phyloP scores from a whole-genome alignment of 2,888 invertebrate genomes.

The Microchrysa polita region DNA sequence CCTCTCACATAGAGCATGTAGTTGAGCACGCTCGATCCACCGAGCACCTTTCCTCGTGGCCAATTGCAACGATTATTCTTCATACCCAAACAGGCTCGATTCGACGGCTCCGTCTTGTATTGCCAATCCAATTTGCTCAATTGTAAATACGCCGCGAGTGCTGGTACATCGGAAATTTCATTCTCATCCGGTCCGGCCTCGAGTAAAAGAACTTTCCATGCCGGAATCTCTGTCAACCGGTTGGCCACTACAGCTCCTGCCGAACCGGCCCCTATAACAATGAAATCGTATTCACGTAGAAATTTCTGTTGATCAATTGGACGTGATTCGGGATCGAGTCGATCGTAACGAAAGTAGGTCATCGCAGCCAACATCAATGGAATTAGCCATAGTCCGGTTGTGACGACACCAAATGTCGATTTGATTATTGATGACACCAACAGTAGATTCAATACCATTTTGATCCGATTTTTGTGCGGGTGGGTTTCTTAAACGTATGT shows the following conservation, averaged over 20 bases:
- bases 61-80: constrained; percentile 84
- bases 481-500: no score
- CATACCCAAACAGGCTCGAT: constrained; percentile 83
- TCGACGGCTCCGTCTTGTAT: constrained; percentile 87
- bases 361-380: constrained; percentile 84
- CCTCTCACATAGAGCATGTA: constrained; percentile 93
- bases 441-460: constrained; percentile 78
- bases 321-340: constrained; percentile 81
- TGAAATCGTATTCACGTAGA: constrained; percentile 82
- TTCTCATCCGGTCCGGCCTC: constrained; percentile 91
- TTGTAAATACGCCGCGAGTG: constrained; percentile 86
- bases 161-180: constrained; percentile 88
- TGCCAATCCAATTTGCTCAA: constrained; percentile 88
- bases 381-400: constrained; percentile 85
- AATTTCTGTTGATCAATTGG: constrained; percentile 76
- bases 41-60: constrained; percentile 90
- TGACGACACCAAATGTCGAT: constrained; percentile 75
- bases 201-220: constrained; percentile 80
- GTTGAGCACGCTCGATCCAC: constrained; percentile 87
- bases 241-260: constrained; percentile 90
- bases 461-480: no score
- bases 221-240: constrained; percentile 77
- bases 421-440: constrained; percentile 81
- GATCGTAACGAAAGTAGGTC: constrained; percentile 82
- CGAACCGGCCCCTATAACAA: constrained; percentile 86